A percentile compares a stretch with the other conserved stretches of the same genome.
phyloP scores from a whole-genome alignment of 2,113 vertebrate genomes.

The Ginglymostoma cirratum region DNA sequence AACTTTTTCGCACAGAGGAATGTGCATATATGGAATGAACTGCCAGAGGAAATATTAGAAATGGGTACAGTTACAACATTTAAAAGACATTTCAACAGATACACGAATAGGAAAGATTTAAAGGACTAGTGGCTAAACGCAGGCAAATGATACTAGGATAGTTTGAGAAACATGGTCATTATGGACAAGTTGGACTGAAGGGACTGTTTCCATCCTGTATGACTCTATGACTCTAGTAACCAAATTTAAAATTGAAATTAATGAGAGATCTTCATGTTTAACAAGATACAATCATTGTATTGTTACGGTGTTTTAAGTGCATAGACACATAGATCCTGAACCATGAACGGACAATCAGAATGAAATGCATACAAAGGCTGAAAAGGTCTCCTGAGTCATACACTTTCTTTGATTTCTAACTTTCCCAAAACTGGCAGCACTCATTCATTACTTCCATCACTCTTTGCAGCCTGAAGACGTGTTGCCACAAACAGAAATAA shows the following conservation, averaged over 20 bases:
- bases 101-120: no score
- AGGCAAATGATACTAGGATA: no score
- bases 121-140: no score
- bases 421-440: background rate
- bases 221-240: background rate
- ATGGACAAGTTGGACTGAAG: no score
- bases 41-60: no score
- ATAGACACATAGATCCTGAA: background rate
- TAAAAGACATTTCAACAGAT: no score
- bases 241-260: background rate
- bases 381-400: background rate
- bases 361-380: background rate
- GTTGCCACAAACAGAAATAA: background rate
- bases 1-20: no score
- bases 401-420: background rate
- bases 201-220: no score
- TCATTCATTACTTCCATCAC: background rate
- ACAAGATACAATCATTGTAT: background rate
- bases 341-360: background rate
- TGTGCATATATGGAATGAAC: no score
- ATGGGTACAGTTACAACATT: no score
- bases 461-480: background rate
- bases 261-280: background rate
- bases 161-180: no score
- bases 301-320: background rate